A percentile compares a stretch with the other conserved stretches of the same genome.
Evolutionary conservation across 2,888 invertebrate species (phyloP).

Genomic region (Autographa pulchrina): DNA sequence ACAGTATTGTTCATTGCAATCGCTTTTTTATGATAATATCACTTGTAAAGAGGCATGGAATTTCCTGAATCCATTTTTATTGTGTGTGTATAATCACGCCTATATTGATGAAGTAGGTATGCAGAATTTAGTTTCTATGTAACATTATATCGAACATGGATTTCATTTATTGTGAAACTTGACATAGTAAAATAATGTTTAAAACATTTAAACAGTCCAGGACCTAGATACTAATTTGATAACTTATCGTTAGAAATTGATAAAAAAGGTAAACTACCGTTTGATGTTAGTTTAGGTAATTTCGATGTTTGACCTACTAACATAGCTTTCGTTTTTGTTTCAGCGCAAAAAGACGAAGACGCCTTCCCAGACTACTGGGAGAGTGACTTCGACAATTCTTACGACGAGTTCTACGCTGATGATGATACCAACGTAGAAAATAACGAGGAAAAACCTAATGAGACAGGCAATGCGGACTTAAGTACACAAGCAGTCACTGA

Average conservation of each 20-base stretch:
- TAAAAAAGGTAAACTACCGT: neutral
- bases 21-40: neutral
- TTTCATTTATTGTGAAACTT: neutral
- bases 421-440: constrained; percentile 28
- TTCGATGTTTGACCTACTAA: neutral
- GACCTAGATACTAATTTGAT: neutral
- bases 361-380: constrained; percentile 34
- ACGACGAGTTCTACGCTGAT: constrained; percentile 48
- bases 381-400: constrained; percentile 31
- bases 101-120: neutral
- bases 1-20: neutral
- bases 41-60: neutral
- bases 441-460: constrained; percentile 32
- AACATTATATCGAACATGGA: neutral
- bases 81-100: neutral
- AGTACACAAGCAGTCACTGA: constrained; percentile 40
- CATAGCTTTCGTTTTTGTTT: constrained; percentile 44
- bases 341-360: constrained; percentile 54
- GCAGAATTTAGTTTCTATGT: neutral
- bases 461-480: constrained; percentile 37
- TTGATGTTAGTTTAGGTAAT: neutral
- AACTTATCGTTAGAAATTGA: neutral
- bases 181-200: neutral
- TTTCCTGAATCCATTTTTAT: neutral
- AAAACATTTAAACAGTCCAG: neutral